phyloP scores from a whole-genome alignment of 2,888 invertebrate genomes.

The Patella pellucida region DNA sequence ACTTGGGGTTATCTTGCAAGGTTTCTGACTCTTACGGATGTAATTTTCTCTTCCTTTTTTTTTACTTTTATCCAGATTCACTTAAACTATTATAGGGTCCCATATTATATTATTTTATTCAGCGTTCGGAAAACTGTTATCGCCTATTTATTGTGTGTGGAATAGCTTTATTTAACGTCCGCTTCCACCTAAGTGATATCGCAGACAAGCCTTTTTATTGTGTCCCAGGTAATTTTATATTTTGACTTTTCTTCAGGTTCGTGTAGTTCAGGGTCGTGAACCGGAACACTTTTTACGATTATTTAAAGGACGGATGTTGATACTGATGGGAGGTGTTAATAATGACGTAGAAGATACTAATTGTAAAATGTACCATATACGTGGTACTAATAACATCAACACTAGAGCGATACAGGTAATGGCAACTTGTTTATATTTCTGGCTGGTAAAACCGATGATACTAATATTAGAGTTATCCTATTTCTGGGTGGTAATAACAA shows the following conservation, averaged over 20 bases:
- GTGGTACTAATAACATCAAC: slow-evolving; percentile 81
- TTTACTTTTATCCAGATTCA: too few species aligned
- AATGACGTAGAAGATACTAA: slow-evolving; percentile 52
- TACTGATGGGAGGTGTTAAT: slow-evolving; percentile 75
- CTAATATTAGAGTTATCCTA: not conserved
- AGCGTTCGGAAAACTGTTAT: too few species aligned
- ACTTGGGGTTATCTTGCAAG: too few species aligned
- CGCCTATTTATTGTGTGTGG: too few species aligned
- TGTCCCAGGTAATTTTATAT: too few species aligned
- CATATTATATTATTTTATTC: too few species aligned
- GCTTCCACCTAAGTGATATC: too few species aligned
- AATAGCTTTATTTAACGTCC: too few species aligned
- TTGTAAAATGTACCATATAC: slow-evolving; percentile 81
- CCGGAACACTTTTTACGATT: slow-evolving; percentile 91
- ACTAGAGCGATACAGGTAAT: slow-evolving; percentile 82
- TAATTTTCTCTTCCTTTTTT: too few species aligned
- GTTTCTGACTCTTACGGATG: too few species aligned
- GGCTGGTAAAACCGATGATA: not conserved
- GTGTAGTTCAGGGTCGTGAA: slow-evolving; percentile 88
- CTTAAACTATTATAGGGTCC: too few species aligned
- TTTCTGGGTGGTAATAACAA: not conserved
- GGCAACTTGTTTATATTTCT: slow-evolving; percentile 21
- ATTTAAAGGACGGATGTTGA: slow-evolving; percentile 85
- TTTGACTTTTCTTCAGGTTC: slow-evolving; percentile 71
- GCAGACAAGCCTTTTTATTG: too few species aligned